Conservation (phyloP, 2,113 vertebrate genomes). For the Cyanoramphus novaezelandiae region DNA sequence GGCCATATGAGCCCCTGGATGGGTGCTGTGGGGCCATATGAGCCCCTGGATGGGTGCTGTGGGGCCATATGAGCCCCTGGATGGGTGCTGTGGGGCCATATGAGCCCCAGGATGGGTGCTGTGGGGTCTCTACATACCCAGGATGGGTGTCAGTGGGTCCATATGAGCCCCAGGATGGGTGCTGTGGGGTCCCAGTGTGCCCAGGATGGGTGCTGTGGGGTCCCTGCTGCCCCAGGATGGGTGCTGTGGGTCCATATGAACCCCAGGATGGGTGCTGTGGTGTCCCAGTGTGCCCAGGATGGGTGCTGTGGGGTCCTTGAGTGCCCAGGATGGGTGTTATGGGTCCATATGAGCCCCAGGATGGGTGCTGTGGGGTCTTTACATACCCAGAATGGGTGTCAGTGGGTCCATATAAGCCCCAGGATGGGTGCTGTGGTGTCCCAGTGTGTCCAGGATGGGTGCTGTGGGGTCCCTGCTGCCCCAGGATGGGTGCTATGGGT, state of each 20-base stretch:
- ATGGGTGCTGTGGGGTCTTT: rapidly evolving
- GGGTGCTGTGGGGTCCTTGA: rapidly evolving
- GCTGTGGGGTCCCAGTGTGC: rapidly evolving
- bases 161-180: neutral
- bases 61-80: too few relatives aligned
- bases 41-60: neutral
- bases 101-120: rapidly evolving
- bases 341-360: too few relatives aligned
- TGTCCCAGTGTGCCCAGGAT: too few relatives aligned
- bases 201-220: rapidly evolving
- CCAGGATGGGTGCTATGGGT: too few relatives aligned
- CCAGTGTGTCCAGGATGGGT: too few relatives aligned
- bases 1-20: neutral
- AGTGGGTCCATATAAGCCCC: too few relatives aligned
- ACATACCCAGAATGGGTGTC: neutral
- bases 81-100: too few relatives aligned
- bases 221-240: neutral
- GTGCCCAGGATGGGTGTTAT: neutral
- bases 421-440: too few relatives aligned
- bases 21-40: neutral
- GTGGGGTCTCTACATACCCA: rapidly evolving
- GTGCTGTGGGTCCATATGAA: too few relatives aligned
- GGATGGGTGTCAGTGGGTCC: neutral
- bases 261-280: neutral
- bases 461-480: too few relatives aligned